phyloP scores from a whole-genome alignment of 1,140 invertebrate species.

The Drosophila lacertosa region DNA sequence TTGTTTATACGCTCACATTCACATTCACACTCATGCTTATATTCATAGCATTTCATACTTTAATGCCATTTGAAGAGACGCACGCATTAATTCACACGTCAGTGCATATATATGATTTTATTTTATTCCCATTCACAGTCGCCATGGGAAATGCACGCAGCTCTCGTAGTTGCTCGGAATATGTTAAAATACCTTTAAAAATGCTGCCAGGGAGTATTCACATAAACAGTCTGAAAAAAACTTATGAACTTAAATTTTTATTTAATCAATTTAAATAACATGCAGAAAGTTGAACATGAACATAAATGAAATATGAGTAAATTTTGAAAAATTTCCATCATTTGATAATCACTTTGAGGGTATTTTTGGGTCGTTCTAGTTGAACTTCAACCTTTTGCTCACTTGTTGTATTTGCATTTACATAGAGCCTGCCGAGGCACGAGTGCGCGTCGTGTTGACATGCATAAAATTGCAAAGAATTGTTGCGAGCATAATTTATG shows the following conservation, averaged over 20 bases:
- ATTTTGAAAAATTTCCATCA: too few species aligned
- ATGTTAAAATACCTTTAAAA: slow-evolving; percentile 4
- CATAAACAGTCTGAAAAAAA: too few species aligned
- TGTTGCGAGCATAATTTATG: slow-evolving; percentile 59
- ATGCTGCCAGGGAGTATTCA: neutral
- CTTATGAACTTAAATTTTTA: too few species aligned
- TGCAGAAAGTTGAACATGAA: too few species aligned
- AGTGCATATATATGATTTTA: slow-evolving; percentile 73
- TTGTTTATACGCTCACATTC: slow-evolving; percentile 13
- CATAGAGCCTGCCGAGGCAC: slow-evolving; percentile 9
- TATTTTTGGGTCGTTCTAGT: neutral
- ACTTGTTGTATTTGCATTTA: slow-evolving; percentile 21
- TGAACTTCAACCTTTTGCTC: neutral
- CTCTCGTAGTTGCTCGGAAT: slow-evolving; percentile 6
- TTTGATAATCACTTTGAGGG: neutral
- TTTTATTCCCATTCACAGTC: slow-evolving; percentile 62
- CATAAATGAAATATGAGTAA: too few species aligned
- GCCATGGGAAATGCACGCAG: slow-evolving; percentile 32
- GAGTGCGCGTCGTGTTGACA: slow-evolving; percentile 53
- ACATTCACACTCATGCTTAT: slow-evolving; percentile 15
- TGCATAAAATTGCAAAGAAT: slow-evolving; percentile 72
- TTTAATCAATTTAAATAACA: too few species aligned
- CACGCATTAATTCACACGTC: slow-evolving; percentile 71
- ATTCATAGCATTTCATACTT: slow-evolving; percentile 35
- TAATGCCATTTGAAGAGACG: slow-evolving; percentile 46